phyloP scores from a whole-genome alignment of 1,140 invertebrate species.

The Diprion similis region DNA sequence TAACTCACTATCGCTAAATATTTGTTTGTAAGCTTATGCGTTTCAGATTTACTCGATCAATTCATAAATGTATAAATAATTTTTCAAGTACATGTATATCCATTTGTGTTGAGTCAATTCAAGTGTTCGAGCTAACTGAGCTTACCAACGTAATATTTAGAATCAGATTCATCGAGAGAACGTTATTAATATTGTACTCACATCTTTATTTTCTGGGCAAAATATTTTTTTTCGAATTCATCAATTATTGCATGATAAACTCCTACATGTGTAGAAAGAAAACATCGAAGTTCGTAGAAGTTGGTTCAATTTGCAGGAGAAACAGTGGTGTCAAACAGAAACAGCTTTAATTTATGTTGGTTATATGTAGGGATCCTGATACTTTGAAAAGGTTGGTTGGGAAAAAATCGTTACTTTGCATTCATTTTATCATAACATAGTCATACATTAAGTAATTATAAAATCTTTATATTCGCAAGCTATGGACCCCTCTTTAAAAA shows the following conservation, averaged over 20 bases:
- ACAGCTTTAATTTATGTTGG: no score
- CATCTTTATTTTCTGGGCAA: neutral
- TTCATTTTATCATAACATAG: no score
- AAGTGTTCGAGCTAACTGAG: neutral
- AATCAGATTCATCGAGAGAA: neutral
- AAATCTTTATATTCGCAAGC: no score
- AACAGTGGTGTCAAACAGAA: neutral
- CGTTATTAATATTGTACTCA: neutral
- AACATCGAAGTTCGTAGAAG: neutral
- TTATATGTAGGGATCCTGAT: no score
- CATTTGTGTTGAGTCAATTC: neutral
- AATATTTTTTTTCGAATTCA: no score
- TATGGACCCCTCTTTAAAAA: no score
- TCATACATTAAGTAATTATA: no score
- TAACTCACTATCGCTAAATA: neutral
- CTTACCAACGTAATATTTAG: neutral
- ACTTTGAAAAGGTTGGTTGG: no score
- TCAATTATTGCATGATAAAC: no score
- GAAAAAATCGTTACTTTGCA: no score
- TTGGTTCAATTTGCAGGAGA: neutral
- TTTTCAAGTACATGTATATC: no score
- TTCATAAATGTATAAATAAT: no score
- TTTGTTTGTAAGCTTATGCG: neutral
- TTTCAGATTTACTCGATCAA: neutral
- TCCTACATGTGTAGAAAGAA: neutral